Base-by-base conservation (phyloP, 2,113 vertebrate genomes). In the Cinclus mexicanus region DNA sequence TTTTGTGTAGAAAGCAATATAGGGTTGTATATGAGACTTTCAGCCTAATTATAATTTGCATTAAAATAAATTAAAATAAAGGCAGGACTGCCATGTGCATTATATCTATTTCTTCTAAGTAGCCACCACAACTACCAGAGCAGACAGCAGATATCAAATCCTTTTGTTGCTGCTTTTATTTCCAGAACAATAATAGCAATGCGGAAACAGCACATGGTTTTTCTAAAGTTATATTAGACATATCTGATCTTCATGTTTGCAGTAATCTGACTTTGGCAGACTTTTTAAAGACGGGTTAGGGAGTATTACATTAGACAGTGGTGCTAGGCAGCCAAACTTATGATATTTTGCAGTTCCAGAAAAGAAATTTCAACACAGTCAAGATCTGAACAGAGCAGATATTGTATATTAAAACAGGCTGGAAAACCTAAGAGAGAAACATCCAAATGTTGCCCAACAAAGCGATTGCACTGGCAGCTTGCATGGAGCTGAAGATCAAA, bases 211-310 rank as follows among this genome's bases (percentile, higher is more conserved):
- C 88, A 92, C 82, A 93, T 92, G 79, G 11, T 69, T 96, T 95
- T 88, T 93, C 92, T 96, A 53, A 96, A 93, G 79, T 86, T 92
- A 57, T 96, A 89, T 95, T 96, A 90, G 88, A 96, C 56, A 69
- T 94, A 96, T 97, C 94, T 96, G 94, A 95, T 96, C 88, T 95
- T 96, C 95, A 39, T 96, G 76, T 96, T 96, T 96, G 88, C 86
- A 95, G 83, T 94, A 96, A 97, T 96, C 92, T 94, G 76, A 68
- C 94, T 96, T 96, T 97, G 93, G 95, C 94, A 96, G 64, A 64
- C 90, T 92, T 88, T 93, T 84, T 92, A 86, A 96, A 96, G 90
- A 92, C 2, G 79, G 49, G 83, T 90, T 93, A 89, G 90, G 81
- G 94, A 96, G 93, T 91, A 95, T 94, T 93, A 84, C 88, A 95